Evolutionary conservation across 2,888 invertebrate genomes (phyloP).

Genomic region (Abrostola triplasia): DNA sequence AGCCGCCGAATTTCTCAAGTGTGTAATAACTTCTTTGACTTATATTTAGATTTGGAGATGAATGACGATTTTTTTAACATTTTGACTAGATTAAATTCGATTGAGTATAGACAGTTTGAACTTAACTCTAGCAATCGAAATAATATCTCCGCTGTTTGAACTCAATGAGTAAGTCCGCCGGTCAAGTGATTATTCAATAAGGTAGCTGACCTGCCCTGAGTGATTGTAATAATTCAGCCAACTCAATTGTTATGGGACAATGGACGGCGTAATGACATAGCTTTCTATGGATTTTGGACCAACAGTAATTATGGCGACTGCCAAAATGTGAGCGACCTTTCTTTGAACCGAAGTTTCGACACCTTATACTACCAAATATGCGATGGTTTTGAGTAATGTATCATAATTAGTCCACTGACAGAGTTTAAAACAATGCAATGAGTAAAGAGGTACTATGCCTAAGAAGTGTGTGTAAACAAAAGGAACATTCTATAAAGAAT

Average conservation of each 20-base stretch:
- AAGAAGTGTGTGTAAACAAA: no score
- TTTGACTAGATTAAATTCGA: no score
- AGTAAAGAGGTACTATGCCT: no score
- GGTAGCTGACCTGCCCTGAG: constrained; percentile 52
- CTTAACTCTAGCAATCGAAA: background rate
- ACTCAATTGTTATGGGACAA: constrained; percentile 58
- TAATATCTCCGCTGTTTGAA: background rate
- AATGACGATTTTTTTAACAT: no score
- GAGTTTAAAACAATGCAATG: no score
- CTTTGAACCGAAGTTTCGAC: constrained; percentile 24
- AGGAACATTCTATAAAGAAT: no score
- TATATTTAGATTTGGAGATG: no score
- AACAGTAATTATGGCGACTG: constrained; percentile 33
- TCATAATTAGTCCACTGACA: background rate
- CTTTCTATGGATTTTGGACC: constrained; percentile 53
- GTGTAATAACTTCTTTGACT: no score
- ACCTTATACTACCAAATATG: background rate
- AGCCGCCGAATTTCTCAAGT: no score
- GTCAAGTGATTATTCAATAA: constrained; percentile 38
- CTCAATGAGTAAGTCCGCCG: constrained; percentile 18
- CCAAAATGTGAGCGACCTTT: constrained; percentile 45
- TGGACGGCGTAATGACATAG: constrained; percentile 49
- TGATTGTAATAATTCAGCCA: constrained; percentile 54
- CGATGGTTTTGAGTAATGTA: background rate
- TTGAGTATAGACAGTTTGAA: no score